These are phyloP conservation scores for Epinotia brunnichana DNA, from an alignment of 2,888 invertebrate species.

Conservation along the genomic window DNA sequence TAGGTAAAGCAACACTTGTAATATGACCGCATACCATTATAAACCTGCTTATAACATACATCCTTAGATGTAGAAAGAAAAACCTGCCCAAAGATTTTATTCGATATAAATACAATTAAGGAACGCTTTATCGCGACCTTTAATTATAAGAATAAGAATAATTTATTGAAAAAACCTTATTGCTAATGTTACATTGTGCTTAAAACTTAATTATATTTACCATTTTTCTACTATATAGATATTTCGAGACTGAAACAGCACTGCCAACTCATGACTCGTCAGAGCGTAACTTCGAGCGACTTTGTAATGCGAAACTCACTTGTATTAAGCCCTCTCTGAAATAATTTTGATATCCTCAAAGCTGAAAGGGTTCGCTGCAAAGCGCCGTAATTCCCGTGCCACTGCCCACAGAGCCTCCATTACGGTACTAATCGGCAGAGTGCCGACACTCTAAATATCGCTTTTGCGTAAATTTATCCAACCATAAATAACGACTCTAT, in stretches of 20 bases:
- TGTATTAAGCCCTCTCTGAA: conserved; percentile 64
- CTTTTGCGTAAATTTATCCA: conserved; percentile 79
- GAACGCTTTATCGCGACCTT: too few species aligned
- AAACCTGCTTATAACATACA: too few species aligned
- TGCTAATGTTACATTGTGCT: too few species aligned
- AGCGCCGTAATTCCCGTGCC: conserved; percentile 64
- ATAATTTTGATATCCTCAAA: conserved; percentile 79
- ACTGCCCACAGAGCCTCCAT: conserved; percentile 59
- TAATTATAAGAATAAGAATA: too few species aligned
- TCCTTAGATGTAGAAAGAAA: too few species aligned
- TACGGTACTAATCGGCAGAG: conserved; percentile 81
- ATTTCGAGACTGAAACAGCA: conserved; percentile 34
- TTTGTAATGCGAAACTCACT: conserved; percentile 60
- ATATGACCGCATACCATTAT: too few species aligned
- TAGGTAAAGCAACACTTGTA: too few species aligned
- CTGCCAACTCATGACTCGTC: conserved; percentile 49
- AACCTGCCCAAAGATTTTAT: too few species aligned
- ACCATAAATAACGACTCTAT: conserved; percentile 83
- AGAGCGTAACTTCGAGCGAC: conserved; percentile 56
- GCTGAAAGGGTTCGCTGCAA: conserved; percentile 75
- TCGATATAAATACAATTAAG: too few species aligned
- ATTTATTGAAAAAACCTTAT: too few species aligned
- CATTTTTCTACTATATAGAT: too few species aligned
- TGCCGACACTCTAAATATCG: conserved; percentile 81
- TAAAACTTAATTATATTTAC: too few species aligned